Conservation (phyloP, 2,797 vertebrate genomes). For the Platyrinchus mystaceus region DNA sequence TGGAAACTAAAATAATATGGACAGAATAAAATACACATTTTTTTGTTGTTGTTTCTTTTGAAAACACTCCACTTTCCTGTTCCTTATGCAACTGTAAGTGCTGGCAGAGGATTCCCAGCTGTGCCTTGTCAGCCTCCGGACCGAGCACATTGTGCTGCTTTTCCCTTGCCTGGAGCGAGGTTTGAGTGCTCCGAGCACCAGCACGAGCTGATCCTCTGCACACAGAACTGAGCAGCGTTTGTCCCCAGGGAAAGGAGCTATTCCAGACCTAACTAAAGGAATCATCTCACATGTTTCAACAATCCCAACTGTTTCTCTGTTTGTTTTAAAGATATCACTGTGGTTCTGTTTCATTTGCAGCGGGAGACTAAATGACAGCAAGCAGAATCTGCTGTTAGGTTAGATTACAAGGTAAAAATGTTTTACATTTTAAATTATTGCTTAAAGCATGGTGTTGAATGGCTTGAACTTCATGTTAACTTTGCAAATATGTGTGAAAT, state of each 20-base stretch:
- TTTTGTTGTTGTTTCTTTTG: background rate
- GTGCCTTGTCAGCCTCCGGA: conserved; percentile 86
- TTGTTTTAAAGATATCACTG: conserved; percentile 74
- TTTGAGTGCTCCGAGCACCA: conserved; percentile 65
- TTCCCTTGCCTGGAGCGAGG: conserved; percentile 37
- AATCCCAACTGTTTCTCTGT: conserved; percentile 63
- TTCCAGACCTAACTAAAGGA: conserved; percentile 72
- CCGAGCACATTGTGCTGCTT: conserved; percentile 74
- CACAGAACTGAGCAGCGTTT: conserved; percentile 59
- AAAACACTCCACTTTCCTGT: conserved; percentile 56
- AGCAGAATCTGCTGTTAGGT: conserved; percentile 77
- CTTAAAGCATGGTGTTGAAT: conserved; percentile 69
- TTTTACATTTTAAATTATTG: conserved; percentile 75
- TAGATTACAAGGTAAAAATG: conserved; percentile 81
- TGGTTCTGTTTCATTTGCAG: conserved; percentile 76
- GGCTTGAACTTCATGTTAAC: conserved; percentile 57
- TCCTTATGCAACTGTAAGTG: conserved; percentile 31
- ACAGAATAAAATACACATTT: background rate
- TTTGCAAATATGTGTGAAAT: conserved; percentile 51
- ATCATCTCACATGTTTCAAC: conserved; percentile 73
- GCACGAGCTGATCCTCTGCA: conserved; percentile 61
- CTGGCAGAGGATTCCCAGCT: conserved; percentile 77
- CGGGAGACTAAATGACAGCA: conserved; percentile 78
- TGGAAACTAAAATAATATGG: background rate
- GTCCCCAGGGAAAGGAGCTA: conserved; percentile 71